These are phyloP conservation scores for Mustelus asterias DNA, from an alignment of 2,113 vertebrate genomes.

Conservation along the genomic window DNA sequence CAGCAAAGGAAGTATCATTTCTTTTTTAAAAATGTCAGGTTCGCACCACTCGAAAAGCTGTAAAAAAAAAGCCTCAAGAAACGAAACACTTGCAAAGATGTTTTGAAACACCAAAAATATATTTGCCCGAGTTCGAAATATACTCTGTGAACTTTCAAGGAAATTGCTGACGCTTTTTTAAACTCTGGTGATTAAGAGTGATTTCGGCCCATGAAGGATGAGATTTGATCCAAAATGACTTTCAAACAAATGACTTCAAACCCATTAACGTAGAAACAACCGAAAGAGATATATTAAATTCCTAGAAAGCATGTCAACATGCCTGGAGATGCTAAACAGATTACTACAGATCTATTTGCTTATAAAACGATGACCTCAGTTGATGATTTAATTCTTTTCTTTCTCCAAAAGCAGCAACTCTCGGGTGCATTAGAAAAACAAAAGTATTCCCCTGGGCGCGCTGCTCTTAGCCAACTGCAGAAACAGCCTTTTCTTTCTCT, in stretches of 20 bases:
- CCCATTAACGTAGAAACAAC: constrained; percentile 12
- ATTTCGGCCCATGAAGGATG: not conserved
- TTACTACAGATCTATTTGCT: constrained; percentile 34
- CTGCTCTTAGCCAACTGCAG: not conserved
- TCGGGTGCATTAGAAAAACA: constrained; percentile 19
- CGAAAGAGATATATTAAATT: constrained; percentile 4
- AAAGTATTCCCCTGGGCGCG: not conserved
- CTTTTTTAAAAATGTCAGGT: not conserved
- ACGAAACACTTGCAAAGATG: not conserved
- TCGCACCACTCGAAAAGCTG: not conserved
- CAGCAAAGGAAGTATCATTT: not conserved
- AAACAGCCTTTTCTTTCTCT: not conserved
- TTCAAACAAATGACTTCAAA: not conserved
- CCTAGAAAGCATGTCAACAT: constrained; percentile 27
- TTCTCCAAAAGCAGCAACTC: not conserved
- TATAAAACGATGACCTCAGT: constrained; percentile 31
- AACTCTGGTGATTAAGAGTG: not conserved
- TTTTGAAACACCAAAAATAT: not conserved
- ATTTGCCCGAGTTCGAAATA: constrained; percentile 14
- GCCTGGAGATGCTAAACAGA: constrained; percentile 4
- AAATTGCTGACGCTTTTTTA: not conserved
- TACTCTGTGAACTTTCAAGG: constrained; percentile 9
- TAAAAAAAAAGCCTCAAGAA: not conserved
- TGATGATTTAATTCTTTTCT: constrained; percentile 31
- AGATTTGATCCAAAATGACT: constrained; percentile 21